Conservation (phyloP, 1,140 invertebrate genomes). For the Drosophila kikkawai region DNA sequence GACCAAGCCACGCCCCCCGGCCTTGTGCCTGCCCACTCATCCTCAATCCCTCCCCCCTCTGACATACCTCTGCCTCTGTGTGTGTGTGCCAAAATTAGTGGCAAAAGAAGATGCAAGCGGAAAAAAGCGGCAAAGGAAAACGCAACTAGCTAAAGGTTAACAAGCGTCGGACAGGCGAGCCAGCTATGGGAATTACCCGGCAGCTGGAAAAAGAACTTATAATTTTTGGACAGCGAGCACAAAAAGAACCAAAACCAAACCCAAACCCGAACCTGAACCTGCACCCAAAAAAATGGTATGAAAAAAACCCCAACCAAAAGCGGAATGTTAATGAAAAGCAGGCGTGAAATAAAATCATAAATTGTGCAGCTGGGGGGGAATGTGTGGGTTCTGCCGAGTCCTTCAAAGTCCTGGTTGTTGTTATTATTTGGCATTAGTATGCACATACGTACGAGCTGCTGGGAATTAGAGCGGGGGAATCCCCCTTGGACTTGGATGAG, state of each 20-base stretch:
- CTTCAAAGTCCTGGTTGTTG: conserved; percentile 16
- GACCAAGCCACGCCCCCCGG: conserved; percentile 35
- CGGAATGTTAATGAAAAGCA: conserved; percentile 81
- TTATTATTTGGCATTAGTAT: conserved; percentile 70
- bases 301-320: conserved; percentile 23
- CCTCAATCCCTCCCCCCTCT: neutral
- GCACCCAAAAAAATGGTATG: conserved; percentile 12
- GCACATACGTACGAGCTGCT: conserved; percentile 24
- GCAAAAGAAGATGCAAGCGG: conserved; percentile 48
- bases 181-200: conserved; percentile 52
- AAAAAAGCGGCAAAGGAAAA: conserved; percentile 49
- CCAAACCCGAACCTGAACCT: neutral
- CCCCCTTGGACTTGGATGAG: conserved; percentile 49
- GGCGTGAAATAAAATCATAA: conserved; percentile 84
- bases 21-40: neutral
- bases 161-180: conserved; percentile 65
- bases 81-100: conserved; percentile 71
- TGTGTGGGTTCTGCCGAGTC: neutral
- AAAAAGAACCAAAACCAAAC: conserved; percentile 13
- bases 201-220: conserved; percentile 64
- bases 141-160: conserved; percentile 77
- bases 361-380: conserved; percentile 60
- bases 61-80: conserved; percentile 15
- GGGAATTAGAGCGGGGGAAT: conserved; percentile 13
- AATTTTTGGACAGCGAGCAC: conserved; percentile 66